Evolutionary conservation across 2,113 vertebrate genomes (phyloP).

Genomic region (Antechinus stuartii): DNA sequence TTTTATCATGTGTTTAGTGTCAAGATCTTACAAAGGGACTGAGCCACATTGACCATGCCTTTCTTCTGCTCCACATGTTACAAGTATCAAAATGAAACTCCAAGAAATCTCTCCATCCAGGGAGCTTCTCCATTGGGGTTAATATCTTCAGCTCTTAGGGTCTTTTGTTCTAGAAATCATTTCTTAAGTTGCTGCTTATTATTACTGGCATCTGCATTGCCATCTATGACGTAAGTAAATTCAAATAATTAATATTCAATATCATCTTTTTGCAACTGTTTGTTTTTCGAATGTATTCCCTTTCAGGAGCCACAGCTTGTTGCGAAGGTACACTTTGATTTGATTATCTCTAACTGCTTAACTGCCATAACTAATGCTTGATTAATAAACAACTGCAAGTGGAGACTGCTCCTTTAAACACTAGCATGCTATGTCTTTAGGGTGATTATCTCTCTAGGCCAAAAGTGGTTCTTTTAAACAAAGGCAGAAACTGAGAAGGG

Average conservation of each 20-base stretch:
- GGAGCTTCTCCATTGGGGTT: not conserved
- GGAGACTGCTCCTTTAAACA: conserved; percentile 70
- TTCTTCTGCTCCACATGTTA: not conserved
- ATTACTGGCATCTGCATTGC: conserved; percentile 85
- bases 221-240: conserved; percentile 87
- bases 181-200: conserved; percentile 83
- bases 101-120: not conserved
- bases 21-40: not conserved
- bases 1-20: not conserved
- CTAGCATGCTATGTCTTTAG: conserved; percentile 1
- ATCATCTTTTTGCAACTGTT: conserved; percentile 78
- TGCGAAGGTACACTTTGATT: conserved; percentile 82
- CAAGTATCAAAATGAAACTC: not conserved
- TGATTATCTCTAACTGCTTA: conserved; percentile 84
- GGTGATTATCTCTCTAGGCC: not conserved
- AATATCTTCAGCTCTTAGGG: not conserved
- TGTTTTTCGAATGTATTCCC: conserved; percentile 81
- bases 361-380: conserved; percentile 82
- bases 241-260: conserved; percentile 87
- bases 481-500: conserved; percentile 1
- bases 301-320: conserved; percentile 75
- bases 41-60: not conserved
- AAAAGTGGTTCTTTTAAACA: not conserved
- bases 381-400: conserved; percentile 78
- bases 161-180: conserved; percentile 77